Base-by-base conservation (phyloP, 2,888 invertebrate genomes). In the Sphaerophoria taeniata region DNA sequence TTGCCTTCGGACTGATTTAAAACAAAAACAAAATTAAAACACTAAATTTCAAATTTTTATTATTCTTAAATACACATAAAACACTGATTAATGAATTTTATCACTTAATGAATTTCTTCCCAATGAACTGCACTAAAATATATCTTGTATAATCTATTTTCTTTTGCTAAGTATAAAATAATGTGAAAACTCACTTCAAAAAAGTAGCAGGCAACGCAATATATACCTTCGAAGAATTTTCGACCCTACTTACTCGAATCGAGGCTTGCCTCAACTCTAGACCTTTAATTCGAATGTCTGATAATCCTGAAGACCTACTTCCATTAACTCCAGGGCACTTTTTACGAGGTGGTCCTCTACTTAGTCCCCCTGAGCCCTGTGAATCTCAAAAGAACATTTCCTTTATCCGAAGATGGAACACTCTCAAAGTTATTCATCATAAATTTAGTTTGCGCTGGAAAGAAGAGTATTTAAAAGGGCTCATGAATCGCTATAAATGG, bases 361-460 rank as follows among this genome's bases (percentile, higher is more conserved):
- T 53, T 11, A 53, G 31, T 7, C 31, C 36, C 14, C 34, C 56
- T 7, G 56, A 56, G 36, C 34, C 3, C 2, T 33, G 0, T 34
- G 24, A 24, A 24, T 24, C 24, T 9, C 34, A n/a, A 14, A 56
- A 34, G 49, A 53, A 56, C 33, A 56, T 6, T 56, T 34, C 0
- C 34, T 56, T 56, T 56, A 34, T 56, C n/a, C 33, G n/a, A 4
- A 33, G 34, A 1, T 56, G 55, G 55, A 34, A 56, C 33, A 56
- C 33, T 6, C 55, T 56, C 1, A 56, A 56, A 34, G 33, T 6
- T n/a, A 9, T 56, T n/a, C 55, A 56, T 3, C 55, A 56, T 33
- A 9, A 56, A 24, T 56, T 56, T n/a, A 34, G n/a, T 6, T n/a
- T 34, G n/a, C 55, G 55, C 5, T 56, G 55, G 6, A 56, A 56